These are phyloP conservation scores for Tipula unca DNA, from an alignment of 2,888 invertebrate genomes.

Conservation along the genomic window DNA sequence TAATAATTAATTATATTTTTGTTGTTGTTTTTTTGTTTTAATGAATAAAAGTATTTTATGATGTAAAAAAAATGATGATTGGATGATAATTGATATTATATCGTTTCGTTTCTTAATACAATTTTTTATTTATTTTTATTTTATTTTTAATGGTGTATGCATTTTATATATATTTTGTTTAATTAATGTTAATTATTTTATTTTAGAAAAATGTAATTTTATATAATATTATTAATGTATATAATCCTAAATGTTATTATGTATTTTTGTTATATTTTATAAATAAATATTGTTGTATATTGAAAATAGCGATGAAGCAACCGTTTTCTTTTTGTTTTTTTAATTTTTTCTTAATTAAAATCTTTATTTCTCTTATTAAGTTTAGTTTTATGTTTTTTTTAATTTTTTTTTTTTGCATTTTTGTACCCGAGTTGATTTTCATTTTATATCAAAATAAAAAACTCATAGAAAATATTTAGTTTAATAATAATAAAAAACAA, in stretches of 20 bases:
- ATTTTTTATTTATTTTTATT: neutral
- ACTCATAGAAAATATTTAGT: neutral
- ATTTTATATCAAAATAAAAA: neutral
- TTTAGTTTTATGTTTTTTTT: too few relatives aligned
- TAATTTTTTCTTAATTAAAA: neutral
- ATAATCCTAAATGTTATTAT: neutral
- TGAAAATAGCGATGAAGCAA: neutral
- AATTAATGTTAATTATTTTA: neutral
- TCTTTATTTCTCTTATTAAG: neutral
- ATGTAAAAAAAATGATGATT: neutral
- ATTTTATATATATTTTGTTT: neutral
- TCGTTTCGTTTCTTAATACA: neutral
- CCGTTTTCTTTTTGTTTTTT: neutral
- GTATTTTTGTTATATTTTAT: neutral
- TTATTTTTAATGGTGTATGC: slow-evolving; percentile 1
- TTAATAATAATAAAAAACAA: neutral
- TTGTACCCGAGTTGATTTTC: slow-evolving; percentile 14
- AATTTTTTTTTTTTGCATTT: neutral
- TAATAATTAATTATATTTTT: neutral
- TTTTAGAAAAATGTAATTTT: neutral
- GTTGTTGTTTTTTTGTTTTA: neutral
- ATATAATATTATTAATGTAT: neutral
- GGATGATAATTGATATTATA: neutral
- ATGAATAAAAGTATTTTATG: neutral
- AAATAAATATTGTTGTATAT: slow-evolving; percentile 9